A percentile compares a stretch with the other conserved stretches of the same genome.
Conservation (phyloP, 2,113 vertebrate genomes). For the Callopanchax toddi region DNA sequence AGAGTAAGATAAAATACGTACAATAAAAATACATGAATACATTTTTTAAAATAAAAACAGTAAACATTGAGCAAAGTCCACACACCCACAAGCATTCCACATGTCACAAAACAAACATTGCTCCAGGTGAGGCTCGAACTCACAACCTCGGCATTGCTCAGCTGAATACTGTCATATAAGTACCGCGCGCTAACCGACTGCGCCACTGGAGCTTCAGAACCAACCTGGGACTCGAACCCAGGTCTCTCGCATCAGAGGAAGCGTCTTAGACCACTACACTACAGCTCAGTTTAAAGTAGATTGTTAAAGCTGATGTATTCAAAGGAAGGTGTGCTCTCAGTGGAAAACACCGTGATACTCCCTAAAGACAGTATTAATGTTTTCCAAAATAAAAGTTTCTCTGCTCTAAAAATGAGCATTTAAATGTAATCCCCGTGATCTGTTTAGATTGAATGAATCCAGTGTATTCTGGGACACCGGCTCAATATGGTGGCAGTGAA, state of each 20-base stretch:
- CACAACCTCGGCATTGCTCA: constrained; percentile 97
- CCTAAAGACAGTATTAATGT: background rate
- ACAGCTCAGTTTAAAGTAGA: no score
- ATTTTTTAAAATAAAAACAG: no score
- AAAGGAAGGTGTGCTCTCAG: no score
- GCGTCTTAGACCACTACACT: no score
- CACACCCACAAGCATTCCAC: no score
- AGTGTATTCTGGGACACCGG: constrained; percentile 43
- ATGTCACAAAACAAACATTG: constrained; percentile 83
- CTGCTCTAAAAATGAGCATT: constrained; percentile 53
- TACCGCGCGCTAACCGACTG: constrained; percentile 99
- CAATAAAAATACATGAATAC: no score
- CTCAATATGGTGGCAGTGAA: constrained; percentile 53
- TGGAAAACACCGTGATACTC: no score
- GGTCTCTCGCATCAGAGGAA: no score
- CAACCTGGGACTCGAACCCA: no score
- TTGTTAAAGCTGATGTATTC: no score
- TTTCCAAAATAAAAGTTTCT: background rate
- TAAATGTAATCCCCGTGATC: constrained; percentile 64
- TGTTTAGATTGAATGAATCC: constrained; percentile 65
- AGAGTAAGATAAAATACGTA: no score
- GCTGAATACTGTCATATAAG: constrained; percentile 93
- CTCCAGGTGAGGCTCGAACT: constrained; percentile 99
- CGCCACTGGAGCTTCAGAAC: constrained; percentile 93
- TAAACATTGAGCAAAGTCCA: no score